Conservation (phyloP, 2,113 vertebrate species). For the Butorides virescens region DNA sequence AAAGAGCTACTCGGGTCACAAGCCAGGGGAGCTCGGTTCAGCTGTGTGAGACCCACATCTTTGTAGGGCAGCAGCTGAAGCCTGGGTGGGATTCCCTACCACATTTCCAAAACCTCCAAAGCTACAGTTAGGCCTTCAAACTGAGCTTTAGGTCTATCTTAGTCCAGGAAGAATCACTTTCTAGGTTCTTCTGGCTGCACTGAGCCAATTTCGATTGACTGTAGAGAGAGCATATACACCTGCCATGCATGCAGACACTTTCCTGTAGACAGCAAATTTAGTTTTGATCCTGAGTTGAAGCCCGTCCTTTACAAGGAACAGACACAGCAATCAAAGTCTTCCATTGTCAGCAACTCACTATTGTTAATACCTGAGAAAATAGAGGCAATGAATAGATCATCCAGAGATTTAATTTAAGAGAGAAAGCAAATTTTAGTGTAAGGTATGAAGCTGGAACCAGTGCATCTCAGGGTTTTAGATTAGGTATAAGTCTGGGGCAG, state of each 20-base stretch:
- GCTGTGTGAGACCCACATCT: fast-evolving
- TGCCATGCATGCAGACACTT: not conserved
- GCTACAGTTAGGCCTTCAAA: not conserved
- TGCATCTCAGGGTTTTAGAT: not conserved
- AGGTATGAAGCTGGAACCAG: not conserved
- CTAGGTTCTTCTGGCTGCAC: not conserved
- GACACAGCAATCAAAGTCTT: not conserved
- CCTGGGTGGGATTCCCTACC: not conserved
- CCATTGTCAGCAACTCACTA: not conserved
- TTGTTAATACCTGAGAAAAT: not conserved
- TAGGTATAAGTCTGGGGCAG: not conserved
- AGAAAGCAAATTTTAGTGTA: not conserved
- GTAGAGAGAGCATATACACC: not conserved
- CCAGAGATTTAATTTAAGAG: not conserved
- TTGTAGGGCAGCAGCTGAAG: not conserved
- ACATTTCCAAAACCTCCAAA: not conserved
- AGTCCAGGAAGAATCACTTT: not conserved
- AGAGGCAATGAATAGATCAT: not conserved
- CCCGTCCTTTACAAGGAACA: not conserved
- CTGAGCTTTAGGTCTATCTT: not conserved
- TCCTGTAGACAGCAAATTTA: not conserved
- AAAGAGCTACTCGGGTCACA: not conserved
- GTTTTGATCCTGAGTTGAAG: not conserved
- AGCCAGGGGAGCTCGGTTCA: not conserved
- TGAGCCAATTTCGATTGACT: not conserved